Percentiles rank a stretch among this genome's conserved stretches.
Evolutionary conservation across 2,888 invertebrate genomes (phyloP).

Genomic region (Eristalis arbustorum): DNA sequence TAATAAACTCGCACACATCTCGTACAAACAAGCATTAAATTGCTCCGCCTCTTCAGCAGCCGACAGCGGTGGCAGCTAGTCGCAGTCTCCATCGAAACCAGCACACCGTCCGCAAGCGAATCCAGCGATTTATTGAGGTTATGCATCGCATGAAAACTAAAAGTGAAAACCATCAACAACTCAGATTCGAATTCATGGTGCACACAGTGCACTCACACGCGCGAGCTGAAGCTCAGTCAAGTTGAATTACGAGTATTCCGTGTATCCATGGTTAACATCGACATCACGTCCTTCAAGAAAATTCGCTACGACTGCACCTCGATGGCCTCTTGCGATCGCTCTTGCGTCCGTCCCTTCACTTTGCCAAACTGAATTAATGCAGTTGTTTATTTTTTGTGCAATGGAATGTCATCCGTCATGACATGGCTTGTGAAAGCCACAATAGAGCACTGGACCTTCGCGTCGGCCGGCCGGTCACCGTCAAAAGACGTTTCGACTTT

Average conservation of each 20-base stretch:
- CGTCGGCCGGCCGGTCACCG: neutral
- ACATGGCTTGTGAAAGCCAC: slow-evolving; percentile 27
- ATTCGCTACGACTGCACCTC: slow-evolving; percentile 59
- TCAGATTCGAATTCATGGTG: neutral
- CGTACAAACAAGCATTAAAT: neutral
- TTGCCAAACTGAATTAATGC: slow-evolving; percentile 19
- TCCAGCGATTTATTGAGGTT: slow-evolving; percentile 61
- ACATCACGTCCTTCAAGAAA: slow-evolving; percentile 66
- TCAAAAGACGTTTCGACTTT: slow-evolving; percentile 38
- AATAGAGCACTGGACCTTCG: slow-evolving; percentile 21
- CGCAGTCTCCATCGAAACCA: slow-evolving; percentile 4
- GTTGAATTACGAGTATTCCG: neutral
- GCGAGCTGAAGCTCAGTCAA: slow-evolving; percentile 8
- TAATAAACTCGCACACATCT: neutral
- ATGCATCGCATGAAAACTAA: slow-evolving; percentile 56
- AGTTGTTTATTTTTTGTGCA: slow-evolving; percentile 1
- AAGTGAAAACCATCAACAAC: slow-evolving; percentile 66
- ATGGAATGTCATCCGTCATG: slow-evolving; percentile 38
- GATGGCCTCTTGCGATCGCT: slow-evolving; percentile 58
- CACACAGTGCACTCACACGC: no score
- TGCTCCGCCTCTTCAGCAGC: neutral
- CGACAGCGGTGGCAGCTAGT: neutral
- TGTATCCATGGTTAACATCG: slow-evolving; percentile 33
- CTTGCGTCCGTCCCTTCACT: slow-evolving; percentile 44
- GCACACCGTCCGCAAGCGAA: neutral